A percentile compares a stretch with the other conserved stretches of the same genome.
Conservation (phyloP, 2,113 vertebrate genomes). For the Lontra canadensis region DNA sequence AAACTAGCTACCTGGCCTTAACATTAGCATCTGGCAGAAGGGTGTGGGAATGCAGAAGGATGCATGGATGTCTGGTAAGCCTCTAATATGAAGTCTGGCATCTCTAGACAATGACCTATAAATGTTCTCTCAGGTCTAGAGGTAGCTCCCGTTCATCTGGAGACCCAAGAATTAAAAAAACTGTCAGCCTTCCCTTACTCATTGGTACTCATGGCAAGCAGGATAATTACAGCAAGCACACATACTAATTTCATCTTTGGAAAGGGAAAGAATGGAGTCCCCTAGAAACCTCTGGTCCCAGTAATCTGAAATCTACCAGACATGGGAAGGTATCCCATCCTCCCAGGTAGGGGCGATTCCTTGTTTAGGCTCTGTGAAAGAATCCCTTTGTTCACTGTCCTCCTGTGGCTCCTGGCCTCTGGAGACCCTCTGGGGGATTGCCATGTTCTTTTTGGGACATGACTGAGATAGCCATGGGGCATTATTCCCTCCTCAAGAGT, state of each 20-base stretch:
- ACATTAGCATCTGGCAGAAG: background rate
- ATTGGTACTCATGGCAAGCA: background rate
- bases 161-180: background rate
- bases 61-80: background rate
- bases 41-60: background rate
- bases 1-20: background rate
- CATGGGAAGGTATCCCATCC: background rate
- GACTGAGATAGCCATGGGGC: background rate
- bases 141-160: background rate
- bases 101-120: background rate
- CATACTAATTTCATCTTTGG: background rate
- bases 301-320: background rate
- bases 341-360: background rate
- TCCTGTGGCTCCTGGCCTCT: background rate
- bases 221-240: background rate
- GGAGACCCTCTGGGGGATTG: background rate
- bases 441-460: background rate
- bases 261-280: background rate
- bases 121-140: background rate
- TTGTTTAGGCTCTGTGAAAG: background rate
- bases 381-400: background rate
- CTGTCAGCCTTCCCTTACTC: background rate
- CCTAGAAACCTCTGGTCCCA: background rate
- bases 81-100: background rate
- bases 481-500: background rate